Base-by-base conservation (phyloP, 2,113 vertebrate genomes). In the Antechinus stuartii region DNA sequence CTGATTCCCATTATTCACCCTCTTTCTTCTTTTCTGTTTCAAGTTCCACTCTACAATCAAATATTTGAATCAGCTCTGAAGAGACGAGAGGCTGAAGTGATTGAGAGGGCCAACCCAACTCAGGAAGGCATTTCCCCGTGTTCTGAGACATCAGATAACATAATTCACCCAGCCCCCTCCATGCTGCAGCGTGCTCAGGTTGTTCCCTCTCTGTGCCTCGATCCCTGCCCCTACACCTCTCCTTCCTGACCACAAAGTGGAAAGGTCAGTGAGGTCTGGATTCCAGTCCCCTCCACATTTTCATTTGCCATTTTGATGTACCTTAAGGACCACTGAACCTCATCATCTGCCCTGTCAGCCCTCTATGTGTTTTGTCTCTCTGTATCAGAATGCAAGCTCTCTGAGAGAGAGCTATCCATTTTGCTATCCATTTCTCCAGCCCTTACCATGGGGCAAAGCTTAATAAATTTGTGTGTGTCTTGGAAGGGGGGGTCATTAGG, bases 171-270 rank as follows among this genome's bases (percentile, higher is more conserved):
- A 4, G 8, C 53, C 54, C 92, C 57, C 7, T 47, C n/a, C 42
- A 47, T 7, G 1, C 68, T 90, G 25, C 35, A 42, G 49, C 56
- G 90, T 27, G 53, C 35, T 25, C 68, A 42, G 10, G 54, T 24
- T 25, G 0, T 7, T 54, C 0, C 23, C 42, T 11, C 12, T 26
- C 0, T 8, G 11, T 16, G 50, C 27, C 49, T 25, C 16, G 3
- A 30, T 46, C n/a, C 89, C 47, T 54, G 35, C 9, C 24, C 49
- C 54, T 6, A 26, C 47, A 91, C 30, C 25, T 35, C 49, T 89
- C 52, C n/a, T 26, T 25, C 47, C 26, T 10, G 27, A 42, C 23
- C 22, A 16, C 23, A 19, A 42, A 84, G 68, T 49, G 5, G 7
- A 22, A 47, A 94, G 26, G 53, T 12, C 3, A 47, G 27, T 0